These are phyloP conservation scores for Trissolcus basalis DNA, from an alignment of 1,140 invertebrate species.

Conservation along the genomic window DNA sequence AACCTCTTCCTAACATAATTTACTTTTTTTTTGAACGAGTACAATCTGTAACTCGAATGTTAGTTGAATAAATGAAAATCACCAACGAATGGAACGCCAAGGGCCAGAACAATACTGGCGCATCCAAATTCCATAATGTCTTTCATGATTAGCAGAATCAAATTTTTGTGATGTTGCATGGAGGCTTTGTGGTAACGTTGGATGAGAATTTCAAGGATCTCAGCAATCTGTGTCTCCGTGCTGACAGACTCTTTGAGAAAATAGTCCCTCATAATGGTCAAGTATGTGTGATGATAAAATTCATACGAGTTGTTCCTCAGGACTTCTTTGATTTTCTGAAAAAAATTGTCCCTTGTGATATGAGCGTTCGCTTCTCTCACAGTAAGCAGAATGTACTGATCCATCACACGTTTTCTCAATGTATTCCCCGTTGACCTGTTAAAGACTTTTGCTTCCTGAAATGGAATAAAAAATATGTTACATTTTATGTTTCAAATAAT, in stretches of 20 bases:
- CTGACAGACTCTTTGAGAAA: constrained; percentile 19
- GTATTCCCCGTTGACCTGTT: constrained; percentile 8
- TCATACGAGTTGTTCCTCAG: constrained; percentile 5
- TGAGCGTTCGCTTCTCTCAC: constrained; percentile 17
- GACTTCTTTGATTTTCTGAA: constrained; percentile 13
- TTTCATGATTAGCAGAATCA: constrained; percentile 19
- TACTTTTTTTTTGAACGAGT: too few relatives aligned
- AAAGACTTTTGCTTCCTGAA: constrained; percentile 39
- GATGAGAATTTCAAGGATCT: constrained; percentile 13
- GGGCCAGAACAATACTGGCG: constrained; percentile 6
- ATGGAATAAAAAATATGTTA: neutral
- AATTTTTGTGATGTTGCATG: constrained; percentile 15
- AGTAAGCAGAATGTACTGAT: neutral
- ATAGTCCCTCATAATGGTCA: constrained; percentile 25
- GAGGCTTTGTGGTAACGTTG: constrained; percentile 8
- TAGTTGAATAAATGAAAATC: constrained; percentile 1
- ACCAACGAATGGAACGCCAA: constrained; percentile 23
- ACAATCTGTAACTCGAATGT: neutral
- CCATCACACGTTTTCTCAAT: constrained; percentile 20
- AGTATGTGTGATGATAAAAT: constrained; percentile 29
- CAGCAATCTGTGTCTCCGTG: neutral
- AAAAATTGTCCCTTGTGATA: constrained; percentile 12
- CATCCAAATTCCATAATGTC: constrained; percentile 31
- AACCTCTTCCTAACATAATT: too few relatives aligned
- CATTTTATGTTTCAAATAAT: too few relatives aligned